phyloP scores from a whole-genome alignment of 1,140 invertebrate species.

The Maconellicoccus hirsutus region DNA sequence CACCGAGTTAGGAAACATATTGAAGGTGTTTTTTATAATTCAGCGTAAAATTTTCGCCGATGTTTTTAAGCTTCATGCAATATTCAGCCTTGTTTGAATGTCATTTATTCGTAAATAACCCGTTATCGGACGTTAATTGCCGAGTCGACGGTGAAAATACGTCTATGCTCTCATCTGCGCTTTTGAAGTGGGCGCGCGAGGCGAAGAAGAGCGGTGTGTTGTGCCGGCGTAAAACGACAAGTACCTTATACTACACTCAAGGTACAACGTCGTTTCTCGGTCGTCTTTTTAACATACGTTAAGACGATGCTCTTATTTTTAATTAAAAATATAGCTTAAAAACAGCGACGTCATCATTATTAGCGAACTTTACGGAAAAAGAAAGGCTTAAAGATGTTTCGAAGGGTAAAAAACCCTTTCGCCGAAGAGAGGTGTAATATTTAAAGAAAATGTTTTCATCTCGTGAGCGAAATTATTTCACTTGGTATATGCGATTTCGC shows the following conservation, averaged over 20 bases:
- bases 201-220: too few species aligned
- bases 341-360: constrained; percentile 3
- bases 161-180: neutral
- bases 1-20: neutral
- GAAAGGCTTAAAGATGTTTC: constrained; percentile 3
- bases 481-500: neutral
- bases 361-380: neutral
- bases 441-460: constrained; percentile 6
- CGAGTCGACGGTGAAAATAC: neutral
- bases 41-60: neutral
- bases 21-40: neutral
- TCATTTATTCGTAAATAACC: constrained; percentile 4
- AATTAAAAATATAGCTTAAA: constrained; percentile 10
- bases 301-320: constrained; percentile 9
- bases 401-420: neutral
- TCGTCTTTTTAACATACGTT: neutral
- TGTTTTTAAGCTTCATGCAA: constrained; percentile 8
- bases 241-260: neutral
- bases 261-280: neutral
- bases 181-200: neutral
- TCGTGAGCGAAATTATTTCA: neutral
- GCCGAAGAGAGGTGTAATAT: neutral
- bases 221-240: neutral
- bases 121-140: constrained; percentile 7
- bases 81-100: neutral